Conservation (phyloP, 35 echinoderm and acorn worm genomes). For the Diadema setosum region DNA sequence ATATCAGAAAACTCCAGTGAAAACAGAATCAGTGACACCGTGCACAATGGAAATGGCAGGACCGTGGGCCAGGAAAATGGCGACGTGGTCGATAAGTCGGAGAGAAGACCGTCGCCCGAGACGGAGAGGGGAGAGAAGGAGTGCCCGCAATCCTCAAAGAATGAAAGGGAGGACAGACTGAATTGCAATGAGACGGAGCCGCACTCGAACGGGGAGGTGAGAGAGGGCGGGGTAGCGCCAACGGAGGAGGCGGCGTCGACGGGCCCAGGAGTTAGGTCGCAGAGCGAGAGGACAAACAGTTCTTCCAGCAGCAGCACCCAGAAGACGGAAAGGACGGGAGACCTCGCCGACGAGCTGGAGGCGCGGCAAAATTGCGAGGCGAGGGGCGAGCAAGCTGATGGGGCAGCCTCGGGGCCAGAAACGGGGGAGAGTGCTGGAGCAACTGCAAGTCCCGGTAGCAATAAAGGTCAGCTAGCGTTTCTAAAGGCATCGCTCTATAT, state of each 20-base stretch:
- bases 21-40: not conserved
- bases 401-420: no score
- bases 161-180: not conserved
- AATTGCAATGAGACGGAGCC: not conserved
- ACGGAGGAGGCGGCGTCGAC: no score
- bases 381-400: not conserved
- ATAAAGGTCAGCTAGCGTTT: not conserved
- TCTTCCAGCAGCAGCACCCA: no score
- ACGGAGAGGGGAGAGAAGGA: not conserved
- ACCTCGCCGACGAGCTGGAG: not conserved
- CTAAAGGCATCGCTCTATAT: no score
- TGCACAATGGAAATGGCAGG: not conserved
- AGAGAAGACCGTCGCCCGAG: not conserved
- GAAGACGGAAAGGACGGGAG: not conserved
- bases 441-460: not conserved
- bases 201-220: not conserved
- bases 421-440: not conserved
- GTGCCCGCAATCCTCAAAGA: not conserved
- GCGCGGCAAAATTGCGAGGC: not conserved
- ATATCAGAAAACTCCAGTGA: not conserved
- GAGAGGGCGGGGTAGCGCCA: not conserved
- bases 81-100: not conserved
- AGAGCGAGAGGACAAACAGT: no score
- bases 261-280: no score
- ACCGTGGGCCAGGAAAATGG: not conserved